Percentiles rank a stretch among this genome's conserved stretches.
These are phyloP conservation scores for Meandrusa payeni DNA, from an alignment of 2,888 invertebrate genomes.

Conservation along the genomic window DNA sequence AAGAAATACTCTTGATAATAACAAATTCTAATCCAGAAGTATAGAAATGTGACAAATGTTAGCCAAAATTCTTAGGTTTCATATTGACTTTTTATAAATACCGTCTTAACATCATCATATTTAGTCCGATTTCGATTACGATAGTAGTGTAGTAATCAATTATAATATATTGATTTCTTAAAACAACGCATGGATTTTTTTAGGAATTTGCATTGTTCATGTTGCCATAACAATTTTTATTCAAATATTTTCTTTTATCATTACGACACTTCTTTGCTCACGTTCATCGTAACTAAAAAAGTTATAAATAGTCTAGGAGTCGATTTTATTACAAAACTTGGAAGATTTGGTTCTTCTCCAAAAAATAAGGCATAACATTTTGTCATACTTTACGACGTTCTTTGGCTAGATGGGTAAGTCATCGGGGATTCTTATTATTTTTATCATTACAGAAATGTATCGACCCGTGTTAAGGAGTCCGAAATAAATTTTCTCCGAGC, in stretches of 20 bases:
- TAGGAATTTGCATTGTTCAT: too few species aligned
- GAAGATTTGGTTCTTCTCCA: constrained; percentile 20
- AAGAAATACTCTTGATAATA: constrained; percentile 1
- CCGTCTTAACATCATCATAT: too few species aligned
- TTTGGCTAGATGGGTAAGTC: constrained; percentile 25
- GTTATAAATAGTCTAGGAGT: constrained; percentile 14
- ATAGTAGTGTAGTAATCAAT: too few species aligned
- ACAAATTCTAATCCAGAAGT: neutral
- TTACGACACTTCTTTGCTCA: neutral
- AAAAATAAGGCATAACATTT: constrained; percentile 23
- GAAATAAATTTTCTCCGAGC: constrained; percentile 62
- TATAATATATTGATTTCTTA: too few species aligned
- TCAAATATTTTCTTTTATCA: constrained; percentile 1
- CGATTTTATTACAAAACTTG: constrained; percentile 24
- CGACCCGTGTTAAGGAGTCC: constrained; percentile 54
- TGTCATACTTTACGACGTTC: constrained; percentile 23
- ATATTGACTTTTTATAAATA: too few species aligned
- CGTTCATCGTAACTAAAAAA: constrained; percentile 7
- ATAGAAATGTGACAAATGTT: too few species aligned
- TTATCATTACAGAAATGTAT: constrained; percentile 40
- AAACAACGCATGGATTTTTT: too few species aligned
- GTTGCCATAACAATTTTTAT: too few species aligned
- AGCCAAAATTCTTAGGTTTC: too few species aligned
- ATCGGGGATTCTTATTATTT: constrained; percentile 35
- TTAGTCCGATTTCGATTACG: too few species aligned